These are phyloP conservation scores for Lasiurus cinereus DNA, from an alignment of 2,113 vertebrate species.

Conservation along the genomic window DNA sequence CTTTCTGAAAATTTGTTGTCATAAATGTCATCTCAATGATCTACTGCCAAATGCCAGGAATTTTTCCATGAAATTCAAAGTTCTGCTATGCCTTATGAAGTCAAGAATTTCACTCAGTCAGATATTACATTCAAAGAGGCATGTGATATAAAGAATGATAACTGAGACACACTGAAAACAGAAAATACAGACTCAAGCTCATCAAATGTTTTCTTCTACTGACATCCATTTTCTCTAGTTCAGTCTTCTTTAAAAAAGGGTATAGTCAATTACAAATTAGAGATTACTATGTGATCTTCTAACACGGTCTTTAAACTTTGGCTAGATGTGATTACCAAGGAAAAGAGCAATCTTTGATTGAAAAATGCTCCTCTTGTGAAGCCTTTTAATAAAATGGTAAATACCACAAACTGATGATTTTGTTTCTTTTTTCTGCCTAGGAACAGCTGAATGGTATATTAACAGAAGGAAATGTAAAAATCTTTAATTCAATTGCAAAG, in stretches of 20 bases:
- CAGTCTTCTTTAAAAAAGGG: slow-evolving; percentile 31
- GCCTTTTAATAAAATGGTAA: slow-evolving; percentile 14
- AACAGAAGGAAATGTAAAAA: slow-evolving; percentile 74
- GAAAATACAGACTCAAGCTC: neutral
- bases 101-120: neutral
- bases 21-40: slow-evolving; percentile 7
- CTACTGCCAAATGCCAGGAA: neutral
- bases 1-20: slow-evolving; percentile 36
- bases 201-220: slow-evolving; percentile 15
- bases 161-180: neutral
- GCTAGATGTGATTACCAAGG: slow-evolving; percentile 36
- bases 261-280: slow-evolving; percentile 49
- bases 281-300: slow-evolving; percentile 40
- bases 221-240: slow-evolving; percentile 37
- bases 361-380: slow-evolving; percentile 36
- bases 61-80: slow-evolving; percentile 27
- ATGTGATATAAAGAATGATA: neutral
- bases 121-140: neutral
- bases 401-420: slow-evolving; percentile 50
- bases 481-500: slow-evolving; percentile 77
- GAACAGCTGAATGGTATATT: slow-evolving; percentile 74
- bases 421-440: neutral
- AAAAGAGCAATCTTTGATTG: slow-evolving; percentile 50
- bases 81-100: neutral
- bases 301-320: slow-evolving; percentile 46